phyloP scores from a whole-genome alignment of 2,888 invertebrate genomes.

The Gnatocerus cornutus region DNA sequence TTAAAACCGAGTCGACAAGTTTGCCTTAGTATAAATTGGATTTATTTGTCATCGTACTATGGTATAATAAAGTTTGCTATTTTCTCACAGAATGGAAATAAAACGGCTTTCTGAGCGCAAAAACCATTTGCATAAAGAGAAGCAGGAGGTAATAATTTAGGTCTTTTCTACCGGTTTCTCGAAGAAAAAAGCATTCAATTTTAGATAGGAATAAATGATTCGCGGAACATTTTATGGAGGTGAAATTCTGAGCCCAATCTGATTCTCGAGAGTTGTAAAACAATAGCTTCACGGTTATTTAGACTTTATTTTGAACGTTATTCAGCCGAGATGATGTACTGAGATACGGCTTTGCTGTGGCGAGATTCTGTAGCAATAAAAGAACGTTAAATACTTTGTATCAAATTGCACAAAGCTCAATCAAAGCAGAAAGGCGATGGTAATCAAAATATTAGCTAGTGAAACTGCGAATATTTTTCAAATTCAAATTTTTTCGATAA shows the following conservation, averaged over 20 bases:
- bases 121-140: slow-evolving; percentile 28
- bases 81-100: slow-evolving; percentile 23
- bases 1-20: slow-evolving; percentile 20
- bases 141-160: slow-evolving; percentile 21
- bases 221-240: slow-evolving; percentile 17
- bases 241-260: slow-evolving; percentile 6
- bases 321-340: slow-evolving; percentile 7
- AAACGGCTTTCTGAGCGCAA: slow-evolving; percentile 13
- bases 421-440: no score
- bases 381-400: no score
- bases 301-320: slow-evolving; percentile 6
- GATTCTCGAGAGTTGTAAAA: slow-evolving; percentile 19
- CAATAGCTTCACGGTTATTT: slow-evolving; percentile 26
- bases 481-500: no score
- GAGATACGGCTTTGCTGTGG: slow-evolving; percentile 57
- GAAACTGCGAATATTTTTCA: no score
- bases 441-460: no score
- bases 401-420: no score
- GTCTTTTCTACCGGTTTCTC: slow-evolving; percentile 18
- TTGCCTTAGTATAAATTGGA: slow-evolving; percentile 16
- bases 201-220: slow-evolving; percentile 19
- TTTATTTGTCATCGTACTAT: slow-evolving; percentile 28
- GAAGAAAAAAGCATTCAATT: slow-evolving; percentile 23
- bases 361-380: neutral
- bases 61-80: slow-evolving; percentile 30